Evolutionary conservation across 35 echinoderm and acorn worm genomes (phyloP), one percentile per base, ranked within the genome.

Genomic region (Chiridota heheva): DNA sequence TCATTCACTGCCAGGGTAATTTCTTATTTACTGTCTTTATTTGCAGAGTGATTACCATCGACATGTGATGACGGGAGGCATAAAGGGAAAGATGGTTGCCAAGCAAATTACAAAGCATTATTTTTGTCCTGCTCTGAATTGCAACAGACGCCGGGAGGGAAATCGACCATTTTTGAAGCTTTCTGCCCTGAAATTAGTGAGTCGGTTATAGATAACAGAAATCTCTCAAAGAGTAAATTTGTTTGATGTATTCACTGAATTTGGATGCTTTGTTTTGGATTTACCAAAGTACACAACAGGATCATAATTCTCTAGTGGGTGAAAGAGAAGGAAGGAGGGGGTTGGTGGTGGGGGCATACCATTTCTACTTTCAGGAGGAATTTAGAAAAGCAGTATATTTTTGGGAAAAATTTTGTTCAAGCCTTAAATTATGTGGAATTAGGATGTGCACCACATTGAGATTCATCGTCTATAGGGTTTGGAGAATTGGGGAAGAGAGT

Each of bases 181-280:
- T 25, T 29, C 70, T 2, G 36, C 44, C 33, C 29, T 74, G 44
- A 74, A 74, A 74, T 51, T 32, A 32, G 70, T 74, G 56, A 74
- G 25, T 0, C 44, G 1, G n/a, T 61, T 7, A 61, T 31, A 61
- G 33, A 15, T 8, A 31, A 61, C 25, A n/a, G n/a, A 61, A 8
- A 7, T 28, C 58, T 61, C 33, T 22, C 58, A 61, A 28, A 61
- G 33, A 28, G 25, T 61, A 28, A 22, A 7, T 28, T 15, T 61
- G 58, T 28, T 66, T 18, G 34, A 16, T 33, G 16, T 37, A 66
- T 1, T 55, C 24, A 25, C 1, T 17, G 24, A 55, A 55, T 17
- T 0, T 55, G 15, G 24, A 55, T 55, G 49, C 49, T 55, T 25
- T 17, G 49, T 17, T 15, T 17, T 17, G 24, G 15, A 17, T 25